Percentiles rank a stretch among this genome's conserved stretches.
phyloP scores from a whole-genome alignment of 2,113 vertebrate species.

The Pseudorectes ferrugineus region DNA sequence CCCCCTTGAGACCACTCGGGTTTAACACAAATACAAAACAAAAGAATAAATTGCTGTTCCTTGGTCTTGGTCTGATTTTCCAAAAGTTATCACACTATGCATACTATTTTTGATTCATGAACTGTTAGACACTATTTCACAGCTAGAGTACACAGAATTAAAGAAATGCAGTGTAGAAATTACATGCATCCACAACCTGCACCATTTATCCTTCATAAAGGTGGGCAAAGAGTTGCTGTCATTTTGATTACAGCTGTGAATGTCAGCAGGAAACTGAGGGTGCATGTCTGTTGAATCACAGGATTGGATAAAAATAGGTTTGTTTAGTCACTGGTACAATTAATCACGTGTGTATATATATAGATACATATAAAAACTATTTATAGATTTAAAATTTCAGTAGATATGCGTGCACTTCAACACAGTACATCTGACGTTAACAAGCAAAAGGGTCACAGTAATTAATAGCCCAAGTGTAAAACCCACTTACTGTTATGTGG shows the following conservation, averaged over 20 bases:
- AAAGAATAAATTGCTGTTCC: neutral
- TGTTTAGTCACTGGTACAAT: neutral
- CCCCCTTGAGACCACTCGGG: neutral
- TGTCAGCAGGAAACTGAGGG: neutral
- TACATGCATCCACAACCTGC: neutral
- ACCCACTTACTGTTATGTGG: neutral
- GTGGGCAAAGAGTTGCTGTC: neutral
- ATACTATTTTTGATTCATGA: neutral
- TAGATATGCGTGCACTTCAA: neutral
- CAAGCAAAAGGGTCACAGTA: neutral
- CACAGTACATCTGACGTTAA: neutral
- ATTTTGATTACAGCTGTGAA: neutral
- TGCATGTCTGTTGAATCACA: neutral
- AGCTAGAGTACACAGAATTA: neutral
- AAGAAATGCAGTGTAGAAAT: neutral
- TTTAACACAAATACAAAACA: neutral
- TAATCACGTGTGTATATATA: rapidly evolving
- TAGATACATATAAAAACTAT: neutral
- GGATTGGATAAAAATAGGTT: neutral
- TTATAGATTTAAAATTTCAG: neutral
- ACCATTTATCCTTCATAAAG: neutral
- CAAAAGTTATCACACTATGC: neutral
- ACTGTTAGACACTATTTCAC: neutral
- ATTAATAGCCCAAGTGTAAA: neutral
- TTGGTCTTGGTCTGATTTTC: neutral